phyloP scores from a whole-genome alignment of 2,888 invertebrate genomes.

The Phengaris arion region DNA sequence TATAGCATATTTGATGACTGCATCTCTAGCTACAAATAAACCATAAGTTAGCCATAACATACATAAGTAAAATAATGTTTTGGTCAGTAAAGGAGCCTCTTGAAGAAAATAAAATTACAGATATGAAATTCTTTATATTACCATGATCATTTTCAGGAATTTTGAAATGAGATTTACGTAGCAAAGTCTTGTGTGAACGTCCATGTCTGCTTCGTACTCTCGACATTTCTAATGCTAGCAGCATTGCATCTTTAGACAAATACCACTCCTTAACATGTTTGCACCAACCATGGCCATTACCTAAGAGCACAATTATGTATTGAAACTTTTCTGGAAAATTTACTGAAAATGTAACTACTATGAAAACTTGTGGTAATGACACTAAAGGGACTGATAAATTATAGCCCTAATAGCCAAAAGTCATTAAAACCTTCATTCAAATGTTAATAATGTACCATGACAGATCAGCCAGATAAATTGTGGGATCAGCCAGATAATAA shows the following conservation, averaged over 20 bases:
- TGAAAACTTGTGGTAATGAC: too few species aligned
- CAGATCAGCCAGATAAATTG: too few species aligned
- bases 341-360: too few species aligned
- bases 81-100: too few species aligned
- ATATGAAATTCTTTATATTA: constrained; percentile 42
- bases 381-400: too few species aligned
- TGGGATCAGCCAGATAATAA: too few species aligned
- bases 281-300: constrained; percentile 82
- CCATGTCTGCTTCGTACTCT: constrained; percentile 82
- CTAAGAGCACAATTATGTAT: constrained; percentile 42
- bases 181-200: constrained; percentile 86
- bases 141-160: constrained; percentile 69
- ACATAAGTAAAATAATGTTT: too few species aligned
- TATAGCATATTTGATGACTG: constrained; percentile 74
- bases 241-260: constrained; percentile 76
- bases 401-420: too few species aligned
- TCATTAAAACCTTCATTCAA: too few species aligned
- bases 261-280: constrained; percentile 84
- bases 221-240: constrained; percentile 82
- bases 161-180: constrained; percentile 81
- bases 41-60: background rate
- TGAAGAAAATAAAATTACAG: background rate
- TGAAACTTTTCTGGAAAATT: too few species aligned
- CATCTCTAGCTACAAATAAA: constrained; percentile 56
- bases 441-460: too few species aligned